These are phyloP conservation scores for Heterochromis multidens DNA, from an alignment of 2,113 vertebrate species.

Conservation along the genomic window DNA sequence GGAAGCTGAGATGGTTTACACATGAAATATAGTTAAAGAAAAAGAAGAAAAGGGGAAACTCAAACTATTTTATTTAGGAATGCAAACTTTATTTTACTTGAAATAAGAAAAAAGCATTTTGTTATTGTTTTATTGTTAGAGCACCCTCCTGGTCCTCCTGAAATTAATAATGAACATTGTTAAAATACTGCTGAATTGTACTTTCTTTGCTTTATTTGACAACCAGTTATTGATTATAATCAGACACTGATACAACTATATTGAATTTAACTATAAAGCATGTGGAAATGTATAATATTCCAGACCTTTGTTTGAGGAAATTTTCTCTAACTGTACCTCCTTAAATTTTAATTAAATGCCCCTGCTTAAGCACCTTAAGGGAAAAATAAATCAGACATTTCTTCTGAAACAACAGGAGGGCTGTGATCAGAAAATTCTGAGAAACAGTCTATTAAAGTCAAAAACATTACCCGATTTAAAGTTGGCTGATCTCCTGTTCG, in stretches of 20 bases:
- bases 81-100: neutral
- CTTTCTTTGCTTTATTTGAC: neutral
- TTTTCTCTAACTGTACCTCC: neutral
- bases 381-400: neutral
- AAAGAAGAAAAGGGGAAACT: neutral
- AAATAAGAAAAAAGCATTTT: neutral
- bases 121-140: neutral
- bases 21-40: neutral
- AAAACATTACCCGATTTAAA: neutral
- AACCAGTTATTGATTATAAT: neutral
- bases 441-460: fast-evolving
- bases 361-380: neutral
- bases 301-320: neutral
- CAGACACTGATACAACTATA: neutral
- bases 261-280: neutral
- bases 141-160: neutral
- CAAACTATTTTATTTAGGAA: neutral
- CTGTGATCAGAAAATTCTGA: neutral
- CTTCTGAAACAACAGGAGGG: neutral
- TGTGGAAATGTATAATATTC: fast-evolving
- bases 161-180: neutral
- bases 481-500: neutral
- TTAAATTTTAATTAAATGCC: neutral
- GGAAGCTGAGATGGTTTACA: neutral
- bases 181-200: neutral